phyloP scores from a whole-genome alignment of 92 coral and sea anemone genomes.

The Porites rus region DNA sequence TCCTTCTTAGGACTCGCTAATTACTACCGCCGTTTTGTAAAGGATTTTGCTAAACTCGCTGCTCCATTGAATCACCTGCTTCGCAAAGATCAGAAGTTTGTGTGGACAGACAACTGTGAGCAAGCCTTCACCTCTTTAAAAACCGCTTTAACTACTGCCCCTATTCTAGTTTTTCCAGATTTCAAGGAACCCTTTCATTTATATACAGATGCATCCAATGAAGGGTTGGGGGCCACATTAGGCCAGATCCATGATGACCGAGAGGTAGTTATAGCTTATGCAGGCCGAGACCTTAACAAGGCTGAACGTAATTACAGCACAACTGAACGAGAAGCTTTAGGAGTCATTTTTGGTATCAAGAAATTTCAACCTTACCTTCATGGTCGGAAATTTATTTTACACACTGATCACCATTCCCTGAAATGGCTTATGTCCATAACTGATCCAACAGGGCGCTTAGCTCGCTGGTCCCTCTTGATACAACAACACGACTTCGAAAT shows the following conservation, averaged over 20 bases:
- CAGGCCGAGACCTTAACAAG: constrained; percentile 42
- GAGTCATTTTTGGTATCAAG: constrained; percentile 52
- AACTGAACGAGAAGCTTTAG: constrained; percentile 60
- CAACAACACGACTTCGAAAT: constrained; percentile 60
- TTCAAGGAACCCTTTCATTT: constrained; percentile 45
- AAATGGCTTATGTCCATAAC: constrained; percentile 45
- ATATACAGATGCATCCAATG: constrained; percentile 52
- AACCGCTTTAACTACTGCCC: constrained; percentile 44
- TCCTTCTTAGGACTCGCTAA: constrained; percentile 69
- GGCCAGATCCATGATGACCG: constrained; percentile 49
- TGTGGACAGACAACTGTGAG: constrained; percentile 54
- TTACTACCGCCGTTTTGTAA: constrained; percentile 66
- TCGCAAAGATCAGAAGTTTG: constrained; percentile 51
- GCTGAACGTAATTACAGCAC: constrained; percentile 69
- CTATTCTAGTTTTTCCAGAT: constrained; percentile 69
- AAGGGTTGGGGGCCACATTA: constrained; percentile 58
- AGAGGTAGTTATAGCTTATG: constrained; percentile 59
- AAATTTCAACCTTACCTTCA: constrained; percentile 52
- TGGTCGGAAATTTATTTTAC: constrained; percentile 49
- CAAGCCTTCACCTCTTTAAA: constrained; percentile 48
- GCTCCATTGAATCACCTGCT: constrained; percentile 58
- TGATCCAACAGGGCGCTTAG: constrained; percentile 37
- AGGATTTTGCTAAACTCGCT: constrained; percentile 59
- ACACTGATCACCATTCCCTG: constrained; percentile 66
- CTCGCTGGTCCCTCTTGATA: constrained; percentile 59